Conservation (phyloP, 2,888 invertebrate genomes). For the Dicyrtoma fusca region DNA sequence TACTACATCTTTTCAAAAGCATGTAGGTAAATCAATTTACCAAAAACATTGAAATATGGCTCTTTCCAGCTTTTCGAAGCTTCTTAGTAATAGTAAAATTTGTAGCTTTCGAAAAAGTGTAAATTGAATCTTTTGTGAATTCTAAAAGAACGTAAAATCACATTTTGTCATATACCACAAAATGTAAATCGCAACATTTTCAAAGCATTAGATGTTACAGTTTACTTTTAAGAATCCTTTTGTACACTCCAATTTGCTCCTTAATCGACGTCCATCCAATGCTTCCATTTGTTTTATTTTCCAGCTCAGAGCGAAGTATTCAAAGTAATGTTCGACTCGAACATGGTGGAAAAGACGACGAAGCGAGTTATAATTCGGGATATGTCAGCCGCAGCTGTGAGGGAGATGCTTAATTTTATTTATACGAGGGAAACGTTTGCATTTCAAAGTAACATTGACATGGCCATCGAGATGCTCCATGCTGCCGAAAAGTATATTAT, state of each 20-base stretch:
- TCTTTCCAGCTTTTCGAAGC: no score
- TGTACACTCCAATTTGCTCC: no score
- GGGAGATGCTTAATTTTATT: constrained; percentile 35
- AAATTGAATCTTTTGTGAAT: no score
- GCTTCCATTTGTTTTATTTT: neutral
- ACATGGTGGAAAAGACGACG: constrained; percentile 34
- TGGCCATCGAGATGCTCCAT: constrained; percentile 38
- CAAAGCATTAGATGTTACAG: no score
- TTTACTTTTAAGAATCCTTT: neutral
- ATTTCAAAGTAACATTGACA: constrained; percentile 32
- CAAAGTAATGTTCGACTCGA: constrained; percentile 36
- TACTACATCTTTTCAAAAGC: neutral
- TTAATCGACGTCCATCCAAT: no score
- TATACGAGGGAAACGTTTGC: constrained; percentile 23
- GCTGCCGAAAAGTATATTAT: constrained; percentile 36
- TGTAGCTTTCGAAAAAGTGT: no score
- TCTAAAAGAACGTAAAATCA: no score
- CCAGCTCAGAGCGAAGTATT: constrained; percentile 39
- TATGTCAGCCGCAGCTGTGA: constrained; percentile 26
- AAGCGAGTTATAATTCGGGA: constrained; percentile 34
- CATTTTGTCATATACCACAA: no score
- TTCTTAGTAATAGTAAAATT: no score
- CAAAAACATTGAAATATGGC: no score
- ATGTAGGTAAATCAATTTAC: no score
- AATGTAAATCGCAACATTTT: no score